Evolutionary conservation across 2,888 invertebrate genomes (phyloP).

Genomic region (Pseudococcus longispinus): DNA sequence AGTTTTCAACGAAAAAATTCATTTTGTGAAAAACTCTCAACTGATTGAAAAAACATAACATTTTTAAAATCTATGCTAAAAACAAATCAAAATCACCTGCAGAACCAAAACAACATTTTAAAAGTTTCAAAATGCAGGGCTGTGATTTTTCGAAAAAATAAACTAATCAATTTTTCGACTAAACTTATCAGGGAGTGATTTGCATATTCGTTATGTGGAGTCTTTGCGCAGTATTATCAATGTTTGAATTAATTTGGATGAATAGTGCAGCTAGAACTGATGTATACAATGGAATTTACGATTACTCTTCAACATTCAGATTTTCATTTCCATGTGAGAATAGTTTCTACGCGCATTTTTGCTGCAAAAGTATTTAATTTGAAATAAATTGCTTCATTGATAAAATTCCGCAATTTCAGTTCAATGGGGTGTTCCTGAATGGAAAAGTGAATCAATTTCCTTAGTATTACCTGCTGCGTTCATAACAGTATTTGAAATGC

Average conservation of each 20-base stretch:
- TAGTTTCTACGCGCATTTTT: background rate
- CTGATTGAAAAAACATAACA: no score
- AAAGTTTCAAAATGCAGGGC: no score
- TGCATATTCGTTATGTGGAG: constrained; percentile 26
- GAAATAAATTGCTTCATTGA: background rate
- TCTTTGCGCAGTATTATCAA: constrained; percentile 38
- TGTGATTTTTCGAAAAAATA: background rate
- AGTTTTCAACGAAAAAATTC: no score
- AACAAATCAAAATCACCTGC: no score
- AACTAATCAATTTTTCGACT: background rate
- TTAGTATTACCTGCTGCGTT: constrained; percentile 57
- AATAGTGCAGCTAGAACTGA: constrained; percentile 39
- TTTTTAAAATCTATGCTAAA: no score
- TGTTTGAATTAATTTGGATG: constrained; percentile 10
- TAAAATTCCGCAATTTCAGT: constrained; percentile 45
- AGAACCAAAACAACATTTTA: no score
- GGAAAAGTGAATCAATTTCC: constrained; percentile 6
- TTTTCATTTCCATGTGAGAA: constrained; percentile 27
- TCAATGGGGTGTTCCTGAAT: constrained; percentile 57
- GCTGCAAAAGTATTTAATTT: no score
- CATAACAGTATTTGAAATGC: constrained; percentile 53
- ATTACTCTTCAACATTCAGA: background rate
- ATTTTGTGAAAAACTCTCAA: no score
- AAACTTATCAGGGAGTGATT: constrained; percentile 9
- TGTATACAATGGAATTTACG: constrained; percentile 4